Evolutionary conservation across 2,797 vertebrate genomes (phyloP).

Genomic region (Sebastes miniatus): DNA sequence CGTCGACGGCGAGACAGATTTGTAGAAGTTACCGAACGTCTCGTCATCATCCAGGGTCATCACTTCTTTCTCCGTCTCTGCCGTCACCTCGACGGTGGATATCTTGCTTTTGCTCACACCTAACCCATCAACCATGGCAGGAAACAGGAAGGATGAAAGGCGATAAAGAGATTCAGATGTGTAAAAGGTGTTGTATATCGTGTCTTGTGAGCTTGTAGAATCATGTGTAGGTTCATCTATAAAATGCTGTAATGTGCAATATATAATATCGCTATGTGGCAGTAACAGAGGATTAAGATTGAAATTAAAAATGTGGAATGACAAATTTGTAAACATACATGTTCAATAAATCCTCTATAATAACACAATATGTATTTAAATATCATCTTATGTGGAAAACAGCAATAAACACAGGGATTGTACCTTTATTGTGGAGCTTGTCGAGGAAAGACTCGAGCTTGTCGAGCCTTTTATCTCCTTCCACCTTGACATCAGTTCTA

Average conservation of each 20-base stretch:
- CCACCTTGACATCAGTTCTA: conserved; percentile 74
- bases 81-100: conserved; percentile 82
- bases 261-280: not conserved
- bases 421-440: conserved; percentile 85
- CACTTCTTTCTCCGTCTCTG: conserved; percentile 84
- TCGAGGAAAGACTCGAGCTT: conserved; percentile 87
- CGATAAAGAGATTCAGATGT: not conserved
- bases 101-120: conserved; percentile 66
- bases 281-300: not conserved
- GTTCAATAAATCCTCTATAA: not conserved
- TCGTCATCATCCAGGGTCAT: conserved; percentile 85
- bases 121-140: conserved; percentile 21
- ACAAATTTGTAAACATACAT: not conserved
- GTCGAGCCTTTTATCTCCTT: conserved; percentile 85
- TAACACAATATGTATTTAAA: not conserved
- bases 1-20: conserved; percentile 54
- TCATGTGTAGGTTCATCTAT: not conserved
- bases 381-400: not conserved
- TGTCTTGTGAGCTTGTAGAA: not conserved
- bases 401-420: not conserved
- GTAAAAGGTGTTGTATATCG: not conserved
- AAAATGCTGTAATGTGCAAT: not conserved
- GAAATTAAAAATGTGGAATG: not conserved
- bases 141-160: conserved; percentile 7
- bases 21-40: conserved; percentile 83